phyloP scores from a whole-genome alignment of 92 coral and sea anemone species.

The Phenganax marumi region DNA sequence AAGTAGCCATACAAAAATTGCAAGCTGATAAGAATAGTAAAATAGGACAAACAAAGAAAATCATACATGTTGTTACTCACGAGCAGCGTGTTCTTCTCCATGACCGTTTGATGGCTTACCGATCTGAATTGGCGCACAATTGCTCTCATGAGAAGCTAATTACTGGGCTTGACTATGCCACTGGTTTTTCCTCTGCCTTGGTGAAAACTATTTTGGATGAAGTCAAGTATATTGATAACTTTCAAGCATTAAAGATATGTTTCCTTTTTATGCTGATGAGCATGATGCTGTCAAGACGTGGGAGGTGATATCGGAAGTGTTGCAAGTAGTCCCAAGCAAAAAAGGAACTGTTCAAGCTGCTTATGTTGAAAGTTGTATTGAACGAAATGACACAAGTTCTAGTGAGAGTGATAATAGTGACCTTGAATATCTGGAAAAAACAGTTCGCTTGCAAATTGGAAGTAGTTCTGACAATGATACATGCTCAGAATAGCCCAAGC shows the following conservation, averaged over 20 bases:
- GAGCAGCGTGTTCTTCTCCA: neutral
- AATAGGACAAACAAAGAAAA: neutral
- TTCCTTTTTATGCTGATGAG: conserved; percentile 30
- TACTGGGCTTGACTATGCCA: conserved; percentile 50
- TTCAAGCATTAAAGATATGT: conserved; percentile 16
- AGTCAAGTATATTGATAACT: conserved; percentile 16
- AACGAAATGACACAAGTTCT: neutral
- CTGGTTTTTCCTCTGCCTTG: conserved; percentile 44
- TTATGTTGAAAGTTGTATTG: neutral
- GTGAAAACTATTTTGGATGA: conserved; percentile 33
- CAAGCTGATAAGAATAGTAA: neutral
- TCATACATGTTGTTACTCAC: conserved; percentile 8
- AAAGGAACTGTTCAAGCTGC: neutral
- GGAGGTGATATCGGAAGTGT: conserved; percentile 34
- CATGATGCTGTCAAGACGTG: conserved; percentile 53
- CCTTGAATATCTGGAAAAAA: neutral
- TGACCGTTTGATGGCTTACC: conserved; percentile 33
- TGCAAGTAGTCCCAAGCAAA: neutral
- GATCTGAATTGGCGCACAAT: conserved; percentile 40
- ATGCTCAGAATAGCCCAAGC: neutral
- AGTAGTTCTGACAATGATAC: conserved; percentile 12
- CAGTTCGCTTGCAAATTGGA: neutral
- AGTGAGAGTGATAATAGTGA: neutral
- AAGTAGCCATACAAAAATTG: conserved; percentile 5
- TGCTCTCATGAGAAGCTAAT: conserved; percentile 48